Conservation (phyloP, 2,888 invertebrate genomes). For the Coleophora flavipennella region DNA sequence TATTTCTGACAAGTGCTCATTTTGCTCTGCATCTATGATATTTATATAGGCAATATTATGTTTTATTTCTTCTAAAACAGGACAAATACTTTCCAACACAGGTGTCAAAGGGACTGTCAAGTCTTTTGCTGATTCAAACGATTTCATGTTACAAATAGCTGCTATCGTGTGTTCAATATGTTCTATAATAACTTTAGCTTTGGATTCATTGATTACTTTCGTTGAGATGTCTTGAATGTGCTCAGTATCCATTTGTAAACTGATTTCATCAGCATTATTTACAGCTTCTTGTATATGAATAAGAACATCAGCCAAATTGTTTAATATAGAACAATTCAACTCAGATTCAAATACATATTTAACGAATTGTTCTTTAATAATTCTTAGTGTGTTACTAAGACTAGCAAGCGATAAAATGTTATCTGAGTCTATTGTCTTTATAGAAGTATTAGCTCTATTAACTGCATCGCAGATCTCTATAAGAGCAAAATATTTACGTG, state of each 20-base stretch:
- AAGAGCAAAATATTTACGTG: slow-evolving; percentile 47
- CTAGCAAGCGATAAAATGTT: slow-evolving; percentile 39
- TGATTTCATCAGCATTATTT: slow-evolving; percentile 43
- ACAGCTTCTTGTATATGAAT: slow-evolving; percentile 43
- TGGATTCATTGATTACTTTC: slow-evolving; percentile 20
- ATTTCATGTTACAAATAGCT: slow-evolving; percentile 38
- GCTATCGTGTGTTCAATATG: slow-evolving; percentile 50
- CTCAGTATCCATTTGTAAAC: slow-evolving; percentile 40
- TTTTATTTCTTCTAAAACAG: slow-evolving; percentile 51
- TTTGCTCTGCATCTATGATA: slow-evolving; percentile 22
- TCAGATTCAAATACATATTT: slow-evolving; percentile 44
- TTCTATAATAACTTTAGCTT: slow-evolving; percentile 39
- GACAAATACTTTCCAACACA: slow-evolving; percentile 40
- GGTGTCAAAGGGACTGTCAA: slow-evolving; percentile 27
- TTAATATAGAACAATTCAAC: slow-evolving; percentile 41
- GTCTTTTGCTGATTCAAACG: slow-evolving; percentile 33
- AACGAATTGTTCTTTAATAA: slow-evolving; percentile 42
- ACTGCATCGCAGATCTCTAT: slow-evolving; percentile 55
- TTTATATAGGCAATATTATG: slow-evolving; percentile 39
- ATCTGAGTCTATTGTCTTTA: slow-evolving; percentile 41
- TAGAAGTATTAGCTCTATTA: slow-evolving; percentile 42
- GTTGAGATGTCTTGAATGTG: slow-evolving; percentile 31
- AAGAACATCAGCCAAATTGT: slow-evolving; percentile 37
- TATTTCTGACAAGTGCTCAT: slow-evolving; percentile 40
- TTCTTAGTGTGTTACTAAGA: slow-evolving; percentile 43